phyloP scores from a whole-genome alignment of 2,888 invertebrate species.

The Sinelater perroti region DNA sequence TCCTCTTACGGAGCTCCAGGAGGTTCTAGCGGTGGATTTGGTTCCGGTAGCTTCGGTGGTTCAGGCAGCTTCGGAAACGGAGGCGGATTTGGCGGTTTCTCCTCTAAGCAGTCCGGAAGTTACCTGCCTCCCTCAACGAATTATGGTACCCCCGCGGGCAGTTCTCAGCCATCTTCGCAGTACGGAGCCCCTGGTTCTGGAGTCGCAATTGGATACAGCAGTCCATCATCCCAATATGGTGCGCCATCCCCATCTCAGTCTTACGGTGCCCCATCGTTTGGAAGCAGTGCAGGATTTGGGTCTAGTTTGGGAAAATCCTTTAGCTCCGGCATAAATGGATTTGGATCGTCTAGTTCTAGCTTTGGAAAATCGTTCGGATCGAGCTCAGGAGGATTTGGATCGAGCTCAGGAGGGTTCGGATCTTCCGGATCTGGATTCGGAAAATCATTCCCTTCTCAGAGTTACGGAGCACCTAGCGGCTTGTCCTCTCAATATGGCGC shows the following conservation, averaged over 20 bases:
- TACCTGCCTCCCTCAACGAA: conserved; percentile 57
- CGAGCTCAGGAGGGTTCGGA: conserved; percentile 37
- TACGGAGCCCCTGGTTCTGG: conserved; percentile 48
- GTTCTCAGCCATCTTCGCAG: conserved; percentile 44
- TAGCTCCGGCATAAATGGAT: too few species aligned
- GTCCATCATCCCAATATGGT: conserved; percentile 53
- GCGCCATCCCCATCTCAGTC: conserved; percentile 46
- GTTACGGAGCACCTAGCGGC: conserved; percentile 60
- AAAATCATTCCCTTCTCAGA: conserved; percentile 51
- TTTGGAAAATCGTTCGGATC: conserved; percentile 42
- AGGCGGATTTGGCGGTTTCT: conserved; percentile 18
- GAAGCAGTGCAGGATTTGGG: conserved; percentile 41
- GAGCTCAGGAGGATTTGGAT: conserved; percentile 44
- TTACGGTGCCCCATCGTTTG: conserved; percentile 47
- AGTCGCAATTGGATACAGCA: too few species aligned
- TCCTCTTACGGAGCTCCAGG: conserved; percentile 55
- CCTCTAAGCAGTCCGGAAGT: conserved; percentile 37
- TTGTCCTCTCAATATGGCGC: conserved; percentile 46
- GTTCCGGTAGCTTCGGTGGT: neutral
- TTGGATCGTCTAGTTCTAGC: conserved; percentile 46
- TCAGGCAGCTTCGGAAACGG: conserved; percentile 14
- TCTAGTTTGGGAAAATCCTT: conserved; percentile 46
- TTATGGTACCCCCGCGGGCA: conserved; percentile 57
- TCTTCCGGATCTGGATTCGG: conserved; percentile 40
- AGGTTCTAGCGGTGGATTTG: neutral